Conservation (phyloP, 2,797 vertebrate genomes). For the Antrozous pallidus region DNA sequence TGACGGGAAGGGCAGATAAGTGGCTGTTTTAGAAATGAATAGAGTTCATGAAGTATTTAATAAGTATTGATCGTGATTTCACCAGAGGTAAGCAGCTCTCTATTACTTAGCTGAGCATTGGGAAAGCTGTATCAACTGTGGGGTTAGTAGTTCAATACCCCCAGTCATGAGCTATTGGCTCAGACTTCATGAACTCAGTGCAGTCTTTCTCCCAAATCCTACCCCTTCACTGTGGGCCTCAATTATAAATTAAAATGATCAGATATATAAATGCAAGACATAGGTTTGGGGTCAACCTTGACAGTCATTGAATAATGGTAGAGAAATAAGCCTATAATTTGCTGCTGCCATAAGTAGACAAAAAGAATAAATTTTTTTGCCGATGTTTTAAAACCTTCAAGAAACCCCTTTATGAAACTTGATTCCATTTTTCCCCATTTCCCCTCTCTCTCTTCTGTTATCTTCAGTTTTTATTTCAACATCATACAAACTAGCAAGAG, state of each 20-base stretch:
- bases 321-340: background rate
- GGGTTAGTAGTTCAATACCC: constrained; percentile 47
- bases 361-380: background rate
- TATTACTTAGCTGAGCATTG: constrained; percentile 62
- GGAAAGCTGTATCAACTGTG: constrained; percentile 46
- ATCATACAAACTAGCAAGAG: background rate
- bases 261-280: background rate
- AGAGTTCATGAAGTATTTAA: constrained; percentile 76
- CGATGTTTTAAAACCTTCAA: background rate
- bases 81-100: constrained; percentile 52
- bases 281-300: background rate
- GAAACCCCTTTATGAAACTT: background rate
- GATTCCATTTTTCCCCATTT: background rate
- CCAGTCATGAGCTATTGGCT: background rate
- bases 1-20: constrained; percentile 71
- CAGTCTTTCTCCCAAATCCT: background rate
- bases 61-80: constrained; percentile 72
- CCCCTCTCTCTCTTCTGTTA: background rate
- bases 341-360: background rate
- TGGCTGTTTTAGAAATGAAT: constrained; percentile 72
- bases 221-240: background rate
- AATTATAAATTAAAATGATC: background rate
- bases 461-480: background rate
- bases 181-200: background rate
- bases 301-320: background rate